These are phyloP conservation scores for Dromas ardeola DNA, from an alignment of 2,113 vertebrate species.

Conservation along the genomic window DNA sequence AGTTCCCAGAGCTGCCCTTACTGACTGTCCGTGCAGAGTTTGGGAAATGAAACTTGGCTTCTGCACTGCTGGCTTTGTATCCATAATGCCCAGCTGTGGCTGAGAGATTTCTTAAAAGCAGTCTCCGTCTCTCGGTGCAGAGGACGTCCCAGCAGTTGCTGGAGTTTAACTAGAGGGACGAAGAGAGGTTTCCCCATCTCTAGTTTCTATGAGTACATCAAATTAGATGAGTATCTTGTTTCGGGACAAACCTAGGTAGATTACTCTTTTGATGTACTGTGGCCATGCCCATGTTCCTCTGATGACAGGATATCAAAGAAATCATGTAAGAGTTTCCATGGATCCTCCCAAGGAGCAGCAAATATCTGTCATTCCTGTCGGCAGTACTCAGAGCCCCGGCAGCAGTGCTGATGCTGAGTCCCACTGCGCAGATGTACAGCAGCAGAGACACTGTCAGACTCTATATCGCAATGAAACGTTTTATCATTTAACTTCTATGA, in stretches of 20 bases:
- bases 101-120: not conserved
- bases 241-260: not conserved
- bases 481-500: not conserved
- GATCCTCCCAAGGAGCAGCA: not conserved
- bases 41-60: not conserved
- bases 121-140: not conserved
- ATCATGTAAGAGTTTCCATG: not conserved
- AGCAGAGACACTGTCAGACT: not conserved
- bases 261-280: not conserved
- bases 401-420: not conserved
- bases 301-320: not conserved
- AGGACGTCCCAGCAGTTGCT: not conserved
- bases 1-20: not conserved
- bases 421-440: not conserved
- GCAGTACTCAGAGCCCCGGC: not conserved
- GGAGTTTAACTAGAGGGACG: not conserved
- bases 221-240: not conserved
- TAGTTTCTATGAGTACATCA: not conserved
- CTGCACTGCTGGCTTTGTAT: not conserved
- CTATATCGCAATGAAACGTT: rapidly evolving
- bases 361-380: not conserved
- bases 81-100: not conserved
- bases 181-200: not conserved
- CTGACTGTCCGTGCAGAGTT: rapidly evolving
- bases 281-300: not conserved